Conservation (phyloP, 2,797 vertebrate species). For the Tangara arthus region DNA sequence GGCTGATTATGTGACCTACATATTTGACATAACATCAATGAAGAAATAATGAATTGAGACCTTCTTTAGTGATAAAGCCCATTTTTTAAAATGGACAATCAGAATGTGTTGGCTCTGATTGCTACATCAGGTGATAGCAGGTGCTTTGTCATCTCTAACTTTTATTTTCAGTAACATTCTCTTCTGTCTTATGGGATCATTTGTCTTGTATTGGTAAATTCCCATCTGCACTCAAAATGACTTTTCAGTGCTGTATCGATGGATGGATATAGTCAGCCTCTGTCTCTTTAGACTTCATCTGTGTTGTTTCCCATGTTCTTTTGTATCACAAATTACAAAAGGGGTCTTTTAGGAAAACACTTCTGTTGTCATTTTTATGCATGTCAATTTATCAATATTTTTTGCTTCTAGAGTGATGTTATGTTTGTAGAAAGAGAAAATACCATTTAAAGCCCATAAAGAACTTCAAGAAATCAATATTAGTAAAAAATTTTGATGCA, state of each 20-base stretch:
- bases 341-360: neutral
- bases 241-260: conserved; percentile 41
- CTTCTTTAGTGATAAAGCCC: conserved; percentile 39
- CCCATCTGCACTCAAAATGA: conserved; percentile 54
- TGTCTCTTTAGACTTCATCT: conserved; percentile 38
- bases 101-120: conserved; percentile 42
- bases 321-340: conserved; percentile 32
- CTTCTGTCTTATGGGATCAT: conserved; percentile 21
- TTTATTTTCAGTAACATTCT: conserved; percentile 59
- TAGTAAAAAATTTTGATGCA: neutral
- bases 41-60: conserved; percentile 61
- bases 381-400: neutral
- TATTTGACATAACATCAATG: conserved; percentile 56
- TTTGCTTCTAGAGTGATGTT: neutral
- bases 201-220: conserved; percentile 63
- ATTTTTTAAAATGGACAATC: conserved; percentile 55
- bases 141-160: conserved; percentile 59
- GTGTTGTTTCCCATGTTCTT: neutral
- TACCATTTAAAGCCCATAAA: neutral
- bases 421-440: neutral
- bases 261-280: conserved; percentile 31
- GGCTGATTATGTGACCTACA: conserved; percentile 32
- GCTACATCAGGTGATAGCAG: conserved; percentile 37
- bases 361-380: neutral
- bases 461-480: neutral